phyloP scores from a whole-genome alignment of 2,113 vertebrate genomes.

The Antigone vipio region DNA sequence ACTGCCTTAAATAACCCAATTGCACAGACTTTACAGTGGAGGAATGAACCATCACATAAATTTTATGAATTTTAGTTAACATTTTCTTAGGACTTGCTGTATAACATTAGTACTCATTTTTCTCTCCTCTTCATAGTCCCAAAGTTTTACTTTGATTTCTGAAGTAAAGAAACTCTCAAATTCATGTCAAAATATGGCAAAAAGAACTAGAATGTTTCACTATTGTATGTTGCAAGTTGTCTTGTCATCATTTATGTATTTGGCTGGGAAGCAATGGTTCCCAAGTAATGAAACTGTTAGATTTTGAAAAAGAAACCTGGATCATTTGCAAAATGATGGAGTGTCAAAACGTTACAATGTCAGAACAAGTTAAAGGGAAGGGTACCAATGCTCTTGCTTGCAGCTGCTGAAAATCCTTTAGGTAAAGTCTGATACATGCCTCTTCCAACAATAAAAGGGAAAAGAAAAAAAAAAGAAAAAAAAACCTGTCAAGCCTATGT shows the following conservation, averaged over 20 bases:
- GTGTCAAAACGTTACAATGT: not conserved
- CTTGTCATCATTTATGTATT: not conserved
- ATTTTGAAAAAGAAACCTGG: not conserved
- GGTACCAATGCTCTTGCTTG: not conserved
- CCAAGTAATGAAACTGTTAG: not conserved
- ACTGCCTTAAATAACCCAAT: not conserved
- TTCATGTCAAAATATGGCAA: not conserved
- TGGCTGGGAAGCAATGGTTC: not conserved
- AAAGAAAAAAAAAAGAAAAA: not conserved
- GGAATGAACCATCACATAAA: not conserved
- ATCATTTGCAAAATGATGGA: not conserved
- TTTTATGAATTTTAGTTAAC: not conserved
- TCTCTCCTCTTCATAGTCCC: not conserved
- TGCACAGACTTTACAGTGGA: not conserved
- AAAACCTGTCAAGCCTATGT: not conserved
- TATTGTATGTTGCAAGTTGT: not conserved
- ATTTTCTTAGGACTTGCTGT: not conserved
- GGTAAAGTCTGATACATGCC: not conserved
- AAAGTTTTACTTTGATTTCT: not conserved
- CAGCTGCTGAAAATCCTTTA: not conserved
- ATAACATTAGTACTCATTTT: not conserved
- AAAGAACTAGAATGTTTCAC: not conserved
- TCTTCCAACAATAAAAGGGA: not conserved
- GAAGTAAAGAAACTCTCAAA: not conserved
- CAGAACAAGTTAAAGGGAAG: not conserved